Base-by-base conservation (phyloP, 2,113 vertebrate genomes). In the Eupsittula cactorum region DNA sequence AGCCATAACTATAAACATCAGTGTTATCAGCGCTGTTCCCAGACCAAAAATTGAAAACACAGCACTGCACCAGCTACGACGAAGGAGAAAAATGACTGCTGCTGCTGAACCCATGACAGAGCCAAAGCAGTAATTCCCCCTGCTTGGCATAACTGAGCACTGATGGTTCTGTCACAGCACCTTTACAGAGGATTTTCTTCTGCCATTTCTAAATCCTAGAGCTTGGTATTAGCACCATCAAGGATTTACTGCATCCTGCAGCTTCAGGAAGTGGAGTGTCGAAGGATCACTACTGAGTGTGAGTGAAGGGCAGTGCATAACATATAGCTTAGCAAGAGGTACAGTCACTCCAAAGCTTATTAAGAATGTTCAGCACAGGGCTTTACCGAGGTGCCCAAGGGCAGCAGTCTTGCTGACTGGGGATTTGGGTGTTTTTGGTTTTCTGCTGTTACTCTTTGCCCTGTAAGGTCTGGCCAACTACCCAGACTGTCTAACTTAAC, bases 401-500 rank as follows among this genome's bases (percentile, higher is more conserved):
- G 33, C 39, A 82, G 44, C 11, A 55, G 19, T 3, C 12, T 44
- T 44, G 28, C n/a, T 35, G 7, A 19, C 9, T 17, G 18, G 3
- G 3, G 15, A 3, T 86, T 60, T 52, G 35, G 4, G 14, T 41
- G 18, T 19, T 87, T 16, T 35, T 65, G 49, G 16, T 33, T 81
- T 50, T 64, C 42, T 59, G 15, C 0, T 70, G 37, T 2, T 76
- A 20, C 27, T 50, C 20, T 53, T 39, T 59, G 16, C 9, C 10
- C 18, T 14, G n/a, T n/a, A 33, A 41, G 35, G 21, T 69, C 44
- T 50, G 39, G 20, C 41, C 68, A n/a, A 4, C 14, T 24, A 27
- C 20, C 25, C 63, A 41, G 6, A 13, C 47, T 39, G 39, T 53
- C 70, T 55, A 27, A 5, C 0, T 1, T 44, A 57, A 5, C 0